Conservation (phyloP, 2,888 invertebrate genomes). For the Drosophila kanekoi region DNA sequence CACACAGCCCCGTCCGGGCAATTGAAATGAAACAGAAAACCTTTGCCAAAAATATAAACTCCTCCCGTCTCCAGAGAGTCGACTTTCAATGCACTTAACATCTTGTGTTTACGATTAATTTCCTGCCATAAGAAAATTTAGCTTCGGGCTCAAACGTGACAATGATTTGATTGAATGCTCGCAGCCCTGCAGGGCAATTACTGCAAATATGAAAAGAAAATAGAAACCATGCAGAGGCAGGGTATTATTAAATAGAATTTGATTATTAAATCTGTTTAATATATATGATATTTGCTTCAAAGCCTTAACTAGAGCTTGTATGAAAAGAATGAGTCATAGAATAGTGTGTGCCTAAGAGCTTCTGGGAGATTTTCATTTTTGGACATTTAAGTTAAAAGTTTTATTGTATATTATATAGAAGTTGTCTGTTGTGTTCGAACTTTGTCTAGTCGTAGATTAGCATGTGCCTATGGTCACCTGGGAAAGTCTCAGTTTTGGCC, state of each 20-base stretch:
- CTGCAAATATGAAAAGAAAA: conserved; percentile 8
- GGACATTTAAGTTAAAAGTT: not conserved
- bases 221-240: not conserved
- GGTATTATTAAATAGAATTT: not conserved
- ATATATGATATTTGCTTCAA: not conserved
- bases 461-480: no score
- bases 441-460: no score
- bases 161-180: conserved; percentile 74
- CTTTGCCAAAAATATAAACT: conserved; percentile 26
- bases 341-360: no score
- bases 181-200: not conserved
- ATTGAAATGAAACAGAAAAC: conserved; percentile 11
- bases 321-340: not conserved
- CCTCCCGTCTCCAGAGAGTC: conserved; percentile 1
- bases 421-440: no score
- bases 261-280: conserved; percentile 4
- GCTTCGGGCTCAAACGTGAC: conserved; percentile 69
- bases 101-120: conserved; percentile 75
- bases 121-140: conserved; percentile 63
- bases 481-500: no score
- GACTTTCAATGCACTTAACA: conserved; percentile 53
- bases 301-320: not conserved
- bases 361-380: no score
- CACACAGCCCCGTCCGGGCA: not conserved
- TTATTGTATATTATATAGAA: not conserved